phyloP scores from a whole-genome alignment of 2,797 vertebrate species.

The Gouania willdenowi region DNA sequence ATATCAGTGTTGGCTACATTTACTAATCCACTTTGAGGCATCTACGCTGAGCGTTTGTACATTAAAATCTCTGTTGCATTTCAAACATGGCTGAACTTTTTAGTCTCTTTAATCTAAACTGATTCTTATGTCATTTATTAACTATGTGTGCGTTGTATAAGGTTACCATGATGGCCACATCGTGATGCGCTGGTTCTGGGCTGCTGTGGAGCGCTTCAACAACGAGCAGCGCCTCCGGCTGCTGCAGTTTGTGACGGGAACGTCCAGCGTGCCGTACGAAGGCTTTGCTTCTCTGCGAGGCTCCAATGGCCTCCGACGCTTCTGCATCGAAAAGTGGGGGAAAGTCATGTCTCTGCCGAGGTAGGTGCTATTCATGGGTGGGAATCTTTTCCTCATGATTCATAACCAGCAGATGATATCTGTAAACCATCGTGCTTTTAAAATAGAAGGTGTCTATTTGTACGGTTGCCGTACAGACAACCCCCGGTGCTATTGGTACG shows the following conservation, averaged over 20 bases:
- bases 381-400: too few relatives aligned
- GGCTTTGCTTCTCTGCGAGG: constrained; percentile 92
- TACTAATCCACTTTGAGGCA: too few relatives aligned
- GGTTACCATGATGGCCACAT: constrained; percentile 99
- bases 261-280: constrained; percentile 95
- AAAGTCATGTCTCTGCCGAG: constrained; percentile 95
- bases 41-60: too few relatives aligned
- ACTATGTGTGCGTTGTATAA: constrained; percentile 53
- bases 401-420: too few relatives aligned
- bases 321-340: constrained; percentile 98
- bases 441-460: too few relatives aligned
- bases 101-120: constrained; percentile 49
- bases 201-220: constrained; percentile 97
- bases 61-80: too few relatives aligned
- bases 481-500: too few relatives aligned
- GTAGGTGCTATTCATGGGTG: constrained; percentile 66
- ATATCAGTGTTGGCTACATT: too few relatives aligned
- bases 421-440: too few relatives aligned
- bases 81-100: constrained; percentile 25
- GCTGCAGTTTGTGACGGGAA: constrained; percentile 97
- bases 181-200: constrained; percentile 99
- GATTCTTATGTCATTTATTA: constrained; percentile 50
- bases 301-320: constrained; percentile 92
- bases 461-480: too few relatives aligned
- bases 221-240: constrained; percentile 95